These are phyloP conservation scores for Tetranychus truncatus DNA, from an alignment of 2,888 invertebrate genomes.

Conservation along the genomic window DNA sequence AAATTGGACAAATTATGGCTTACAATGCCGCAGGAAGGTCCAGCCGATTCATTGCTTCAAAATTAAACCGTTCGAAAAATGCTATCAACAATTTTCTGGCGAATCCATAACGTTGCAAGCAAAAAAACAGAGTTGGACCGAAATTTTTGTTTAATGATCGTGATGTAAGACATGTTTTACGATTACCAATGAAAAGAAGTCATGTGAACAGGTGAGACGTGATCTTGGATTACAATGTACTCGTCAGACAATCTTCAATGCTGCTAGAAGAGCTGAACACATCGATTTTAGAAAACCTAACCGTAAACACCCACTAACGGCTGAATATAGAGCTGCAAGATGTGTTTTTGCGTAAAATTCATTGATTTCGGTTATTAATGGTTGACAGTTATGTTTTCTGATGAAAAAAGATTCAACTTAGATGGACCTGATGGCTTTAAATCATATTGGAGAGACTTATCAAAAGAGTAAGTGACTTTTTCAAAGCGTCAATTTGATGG, in stretches of 20 bases:
- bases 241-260: neutral
- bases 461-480: neutral
- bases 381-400: neutral
- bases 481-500: neutral
- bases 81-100: too few species aligned
- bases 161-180: neutral
- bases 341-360: neutral
- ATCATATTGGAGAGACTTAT: neutral
- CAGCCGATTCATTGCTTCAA: too few species aligned
- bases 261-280: neutral
- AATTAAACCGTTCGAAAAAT: too few species aligned
- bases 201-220: neutral
- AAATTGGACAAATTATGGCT: too few species aligned
- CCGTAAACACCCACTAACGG: neutral
- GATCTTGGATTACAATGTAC: neutral
- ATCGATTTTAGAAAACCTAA: neutral
- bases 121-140: too few species aligned
- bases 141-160: too few species aligned
- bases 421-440: neutral
- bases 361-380: neutral
- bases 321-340: neutral
- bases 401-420: neutral
- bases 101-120: too few species aligned
- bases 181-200: neutral
- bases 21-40: too few species aligned